Percentiles rank a stretch among this genome's conserved stretches.
phyloP scores from a whole-genome alignment of 2,797 vertebrate species.

The Sebastes nivosus region DNA sequence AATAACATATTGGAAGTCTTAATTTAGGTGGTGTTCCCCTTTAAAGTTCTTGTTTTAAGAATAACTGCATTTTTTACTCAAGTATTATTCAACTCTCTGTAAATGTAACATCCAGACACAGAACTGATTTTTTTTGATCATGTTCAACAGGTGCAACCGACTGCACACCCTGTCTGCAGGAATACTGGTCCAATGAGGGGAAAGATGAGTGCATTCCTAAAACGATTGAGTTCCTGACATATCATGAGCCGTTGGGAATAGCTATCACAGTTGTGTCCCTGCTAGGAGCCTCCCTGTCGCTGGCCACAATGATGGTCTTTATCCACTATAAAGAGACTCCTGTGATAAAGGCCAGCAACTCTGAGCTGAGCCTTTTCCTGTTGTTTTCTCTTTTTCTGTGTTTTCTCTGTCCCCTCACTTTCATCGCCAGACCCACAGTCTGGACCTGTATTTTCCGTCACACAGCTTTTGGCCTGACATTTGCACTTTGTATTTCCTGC shows the following conservation, averaged over 20 bases:
- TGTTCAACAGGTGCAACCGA: slow-evolving; percentile 70
- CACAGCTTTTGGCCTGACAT: slow-evolving; percentile 79
- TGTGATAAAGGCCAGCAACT: slow-evolving; percentile 83
- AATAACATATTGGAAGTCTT: too few species aligned
- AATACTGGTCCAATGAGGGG: slow-evolving; percentile 79
- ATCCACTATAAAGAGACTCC: slow-evolving; percentile 75
- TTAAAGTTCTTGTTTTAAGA: too few species aligned
- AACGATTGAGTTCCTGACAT: slow-evolving; percentile 77
- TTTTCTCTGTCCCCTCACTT: slow-evolving; percentile 81
- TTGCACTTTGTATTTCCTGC: slow-evolving; percentile 83
- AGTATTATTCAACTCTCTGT: background rate
- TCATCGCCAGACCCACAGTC: slow-evolving; percentile 74
- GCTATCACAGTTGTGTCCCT: slow-evolving; percentile 74
- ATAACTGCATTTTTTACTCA: background rate
- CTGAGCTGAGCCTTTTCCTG: slow-evolving; percentile 79
- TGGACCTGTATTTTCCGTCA: slow-evolving; percentile 81
- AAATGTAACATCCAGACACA: background rate
- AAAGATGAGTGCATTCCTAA: slow-evolving; percentile 77
- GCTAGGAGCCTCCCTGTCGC: slow-evolving; percentile 71
- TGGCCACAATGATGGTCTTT: slow-evolving; percentile 66
- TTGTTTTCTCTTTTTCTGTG: slow-evolving; percentile 78
- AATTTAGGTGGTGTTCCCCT: too few species aligned
- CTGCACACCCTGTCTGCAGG: slow-evolving; percentile 73
- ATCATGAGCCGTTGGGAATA: slow-evolving; percentile 76
- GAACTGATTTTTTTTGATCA: background rate